phyloP scores from a whole-genome alignment of 2,888 invertebrate species.

The Papilio demoleus region DNA sequence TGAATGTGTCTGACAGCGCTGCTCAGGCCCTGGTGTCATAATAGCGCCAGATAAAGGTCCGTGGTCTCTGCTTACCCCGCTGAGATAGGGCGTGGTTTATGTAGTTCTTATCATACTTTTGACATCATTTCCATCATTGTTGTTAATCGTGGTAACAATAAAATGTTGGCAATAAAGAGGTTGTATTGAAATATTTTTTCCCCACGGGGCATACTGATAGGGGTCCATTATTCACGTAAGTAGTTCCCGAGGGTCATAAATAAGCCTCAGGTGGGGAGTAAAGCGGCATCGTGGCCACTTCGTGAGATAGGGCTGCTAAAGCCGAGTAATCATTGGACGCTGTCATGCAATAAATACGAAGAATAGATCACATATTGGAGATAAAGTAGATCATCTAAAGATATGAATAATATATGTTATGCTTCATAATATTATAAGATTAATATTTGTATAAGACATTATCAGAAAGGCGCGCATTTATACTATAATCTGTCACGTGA shows the following conservation, averaged over 20 bases:
- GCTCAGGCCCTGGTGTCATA: no score
- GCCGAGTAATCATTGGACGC: constrained; percentile 3
- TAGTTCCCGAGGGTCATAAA: constrained; percentile 54
- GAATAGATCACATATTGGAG: neutral
- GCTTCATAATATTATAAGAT: no score
- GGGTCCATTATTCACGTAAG: constrained; percentile 40
- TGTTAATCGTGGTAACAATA: constrained; percentile 17
- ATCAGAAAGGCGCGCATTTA: no score
- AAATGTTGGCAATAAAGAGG: constrained; percentile 19
- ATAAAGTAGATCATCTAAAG: neutral
- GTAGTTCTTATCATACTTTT: no score
- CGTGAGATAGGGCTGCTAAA: constrained; percentile 33
- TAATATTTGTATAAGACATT: no score
- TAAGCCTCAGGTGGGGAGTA: constrained; percentile 65
- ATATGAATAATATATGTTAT: neutral
- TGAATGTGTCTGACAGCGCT: no score
- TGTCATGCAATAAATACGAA: constrained; percentile 4
- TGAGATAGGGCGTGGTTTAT: no score
- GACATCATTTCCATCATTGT: neutral
- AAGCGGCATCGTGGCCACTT: constrained; percentile 53
- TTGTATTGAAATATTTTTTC: constrained; percentile 28
- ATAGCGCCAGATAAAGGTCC: no score
- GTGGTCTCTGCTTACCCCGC: no score
- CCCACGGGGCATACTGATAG: constrained; percentile 29
- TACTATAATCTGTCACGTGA: no score